Evolutionary conservation across 2,113 vertebrate species (phyloP).

Genomic region (Panthera leo): DNA sequence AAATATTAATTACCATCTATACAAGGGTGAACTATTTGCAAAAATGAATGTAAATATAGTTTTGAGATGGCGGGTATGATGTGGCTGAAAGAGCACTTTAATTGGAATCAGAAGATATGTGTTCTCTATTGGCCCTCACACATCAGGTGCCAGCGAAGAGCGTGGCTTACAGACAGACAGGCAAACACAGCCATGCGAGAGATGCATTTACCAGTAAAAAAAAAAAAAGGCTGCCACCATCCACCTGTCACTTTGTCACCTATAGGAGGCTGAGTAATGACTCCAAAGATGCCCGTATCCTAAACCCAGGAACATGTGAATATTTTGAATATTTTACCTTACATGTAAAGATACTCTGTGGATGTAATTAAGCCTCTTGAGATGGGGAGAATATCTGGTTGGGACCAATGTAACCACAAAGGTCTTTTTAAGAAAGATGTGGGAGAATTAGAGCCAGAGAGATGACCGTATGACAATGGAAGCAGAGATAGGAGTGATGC

Average conservation of each 20-base stretch:
- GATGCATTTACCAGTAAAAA: conserved; percentile 4
- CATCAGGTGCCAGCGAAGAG: conserved; percentile 25
- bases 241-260: conserved; percentile 40
- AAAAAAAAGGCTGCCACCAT: background rate
- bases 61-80: conserved; percentile 22
- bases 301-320: background rate
- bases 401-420: background rate
- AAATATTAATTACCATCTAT: conserved; percentile 76
- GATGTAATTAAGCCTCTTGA: background rate
- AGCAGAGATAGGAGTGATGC: background rate
- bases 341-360: background rate
- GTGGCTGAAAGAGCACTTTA: conserved; percentile 54
- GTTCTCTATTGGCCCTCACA: conserved; percentile 48
- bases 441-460: background rate
- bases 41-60: conserved; percentile 62
- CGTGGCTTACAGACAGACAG: conserved; percentile 44
- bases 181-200: conserved; percentile 22
- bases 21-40: conserved; percentile 63
- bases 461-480: background rate
- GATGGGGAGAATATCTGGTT: background rate
- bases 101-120: conserved; percentile 49
- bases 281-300: background rate
- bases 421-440: background rate
- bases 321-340: background rate
- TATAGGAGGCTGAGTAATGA: background rate